Evolutionary conservation across 1,140 invertebrate genomes (phyloP).

Genomic region (Samia ricini): DNA sequence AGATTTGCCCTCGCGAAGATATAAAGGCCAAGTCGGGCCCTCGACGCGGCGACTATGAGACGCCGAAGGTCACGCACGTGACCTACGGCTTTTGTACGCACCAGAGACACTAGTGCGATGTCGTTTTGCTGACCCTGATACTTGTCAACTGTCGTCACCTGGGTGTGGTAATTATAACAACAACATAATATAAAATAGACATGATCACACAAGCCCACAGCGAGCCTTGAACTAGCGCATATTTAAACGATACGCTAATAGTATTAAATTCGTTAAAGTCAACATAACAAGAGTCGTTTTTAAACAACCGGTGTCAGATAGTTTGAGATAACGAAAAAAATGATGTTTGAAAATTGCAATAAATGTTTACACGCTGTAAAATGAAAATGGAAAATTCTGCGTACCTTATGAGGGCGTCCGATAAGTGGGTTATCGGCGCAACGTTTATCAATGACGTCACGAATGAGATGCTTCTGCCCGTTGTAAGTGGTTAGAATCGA

Average conservation of each 20-base stretch:
- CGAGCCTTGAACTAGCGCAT: not conserved
- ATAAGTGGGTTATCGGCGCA: constrained; percentile 98
- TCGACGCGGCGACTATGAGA: constrained; percentile 98
- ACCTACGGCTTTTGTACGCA: constrained; percentile 96
- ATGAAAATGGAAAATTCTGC: not conserved
- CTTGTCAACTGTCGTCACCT: constrained; percentile 97
- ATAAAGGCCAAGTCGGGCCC: constrained; percentile 98
- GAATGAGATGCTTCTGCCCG: constrained; percentile 98
- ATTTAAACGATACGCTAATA: not conserved
- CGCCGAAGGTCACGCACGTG: constrained; percentile 97
- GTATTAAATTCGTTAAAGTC: not conserved
- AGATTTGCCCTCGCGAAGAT: constrained; percentile 95
- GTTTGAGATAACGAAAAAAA: too few species aligned
- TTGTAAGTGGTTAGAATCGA: constrained; percentile 99
- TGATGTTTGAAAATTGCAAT: too few species aligned
- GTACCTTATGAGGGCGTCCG: constrained; percentile 95
- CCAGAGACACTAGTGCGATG: constrained; percentile 97
- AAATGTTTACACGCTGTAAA: too few species aligned
- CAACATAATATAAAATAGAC: not conserved
- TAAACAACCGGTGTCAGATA: too few species aligned
- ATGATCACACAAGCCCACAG: not conserved
- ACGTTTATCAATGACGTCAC: constrained; percentile 96
- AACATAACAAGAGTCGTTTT: too few species aligned
- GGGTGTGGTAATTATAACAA: not conserved
- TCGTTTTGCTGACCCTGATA: constrained; percentile 99